A percentile compares a stretch with the other conserved stretches of the same genome.
These are phyloP conservation scores for Menidia beryllina DNA, from an alignment of 2,113 vertebrate species.

Conservation along the genomic window DNA sequence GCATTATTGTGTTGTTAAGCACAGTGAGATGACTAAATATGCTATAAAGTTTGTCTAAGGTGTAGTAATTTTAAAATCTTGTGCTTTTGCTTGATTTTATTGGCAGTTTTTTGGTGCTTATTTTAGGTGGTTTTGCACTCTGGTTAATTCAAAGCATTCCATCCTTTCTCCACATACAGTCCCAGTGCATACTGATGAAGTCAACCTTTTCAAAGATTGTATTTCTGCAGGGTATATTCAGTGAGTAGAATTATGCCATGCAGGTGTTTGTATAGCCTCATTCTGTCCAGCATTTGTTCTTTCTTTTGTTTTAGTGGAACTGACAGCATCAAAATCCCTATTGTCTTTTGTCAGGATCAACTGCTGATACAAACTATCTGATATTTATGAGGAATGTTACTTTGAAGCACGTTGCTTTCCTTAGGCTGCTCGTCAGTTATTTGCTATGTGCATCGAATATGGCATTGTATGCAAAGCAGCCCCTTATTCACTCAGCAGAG, in stretches of 20 bases:
- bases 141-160: not conserved
- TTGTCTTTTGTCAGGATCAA: constrained; percentile 5
- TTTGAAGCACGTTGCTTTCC: constrained; percentile 22
- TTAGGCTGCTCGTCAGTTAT: not conserved
- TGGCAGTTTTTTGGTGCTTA: too few species aligned
- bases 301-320: not conserved
- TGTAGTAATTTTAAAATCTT: not conserved
- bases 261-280: not conserved
- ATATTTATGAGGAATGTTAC: constrained; percentile 9
- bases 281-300: not conserved
- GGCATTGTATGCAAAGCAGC: constrained; percentile 60
- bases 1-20: not conserved
- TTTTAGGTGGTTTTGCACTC: not conserved
- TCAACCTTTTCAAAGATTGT: not conserved
- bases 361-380: not conserved
- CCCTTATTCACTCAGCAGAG: constrained; percentile 23
- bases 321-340: not conserved
- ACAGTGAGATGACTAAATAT: not conserved
- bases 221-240: not conserved
- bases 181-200: not conserved
- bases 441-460: constrained; percentile 20
- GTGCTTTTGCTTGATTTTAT: not conserved
- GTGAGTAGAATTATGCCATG: not conserved
- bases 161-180: not conserved
- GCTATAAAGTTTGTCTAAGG: not conserved